A percentile compares a stretch with the other conserved stretches of the same genome.
phyloP scores from a whole-genome alignment of 2,888 invertebrate genomes.

The Thera obeliscata region DNA sequence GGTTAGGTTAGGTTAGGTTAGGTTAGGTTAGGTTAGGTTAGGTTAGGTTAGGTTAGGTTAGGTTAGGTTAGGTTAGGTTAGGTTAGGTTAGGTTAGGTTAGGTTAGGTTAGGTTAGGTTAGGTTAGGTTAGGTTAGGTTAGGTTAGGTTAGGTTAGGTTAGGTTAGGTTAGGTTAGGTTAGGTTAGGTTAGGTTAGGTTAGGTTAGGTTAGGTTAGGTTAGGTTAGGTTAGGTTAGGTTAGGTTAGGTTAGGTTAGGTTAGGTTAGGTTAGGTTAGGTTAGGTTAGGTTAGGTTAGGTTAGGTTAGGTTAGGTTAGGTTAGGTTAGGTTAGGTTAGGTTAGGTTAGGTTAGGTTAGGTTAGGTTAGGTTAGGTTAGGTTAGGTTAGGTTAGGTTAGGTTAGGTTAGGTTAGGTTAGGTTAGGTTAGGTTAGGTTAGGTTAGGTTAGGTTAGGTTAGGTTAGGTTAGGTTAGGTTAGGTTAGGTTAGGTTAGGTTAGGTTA shows the following conservation, averaged over 20 bases:
- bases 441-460: slow-evolving; percentile 19
- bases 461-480: slow-evolving; percentile 20
- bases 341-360: slow-evolving; percentile 21
- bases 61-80: slow-evolving; percentile 32
- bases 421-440: slow-evolving; percentile 4
- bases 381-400: no score
- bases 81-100: slow-evolving; percentile 32
- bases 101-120: slow-evolving; percentile 32
- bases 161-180: no score
- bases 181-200: no score
- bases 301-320: slow-evolving; percentile 32
- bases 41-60: slow-evolving; percentile 31
- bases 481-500: slow-evolving; percentile 18
- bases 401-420: no score
- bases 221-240: slow-evolving; percentile 10
- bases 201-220: no score
- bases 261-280: slow-evolving; percentile 29
- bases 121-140: slow-evolving; percentile 33
- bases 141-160: slow-evolving; percentile 23
- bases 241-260: slow-evolving; percentile 32
- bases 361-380: slow-evolving; percentile 2
- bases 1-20: slow-evolving; percentile 14
- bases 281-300: slow-evolving; percentile 13
- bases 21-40: slow-evolving; percentile 31
- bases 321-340: slow-evolving; percentile 28